Conservation (phyloP, 2,797 vertebrate genomes). For the Eupleurogrammus muticus region DNA sequence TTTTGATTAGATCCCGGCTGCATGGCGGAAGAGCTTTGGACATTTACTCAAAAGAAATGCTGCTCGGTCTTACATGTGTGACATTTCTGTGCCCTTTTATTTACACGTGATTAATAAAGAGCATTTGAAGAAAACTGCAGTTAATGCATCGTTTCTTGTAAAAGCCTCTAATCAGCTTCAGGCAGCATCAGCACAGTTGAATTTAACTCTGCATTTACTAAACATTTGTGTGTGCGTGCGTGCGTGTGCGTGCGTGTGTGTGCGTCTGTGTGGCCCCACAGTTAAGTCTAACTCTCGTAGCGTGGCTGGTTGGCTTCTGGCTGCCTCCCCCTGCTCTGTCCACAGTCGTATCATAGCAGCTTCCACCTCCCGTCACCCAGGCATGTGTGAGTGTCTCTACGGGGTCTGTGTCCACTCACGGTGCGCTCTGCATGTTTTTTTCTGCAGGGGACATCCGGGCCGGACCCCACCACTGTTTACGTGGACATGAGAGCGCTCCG, state of each 20-base stretch:
- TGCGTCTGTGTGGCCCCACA: constrained; percentile 34
- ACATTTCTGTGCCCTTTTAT: constrained; percentile 1
- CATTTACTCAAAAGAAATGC: constrained; percentile 29
- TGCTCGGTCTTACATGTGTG: background rate
- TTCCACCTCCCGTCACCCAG: constrained; percentile 54
- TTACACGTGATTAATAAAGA: background rate
- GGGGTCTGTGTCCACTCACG: background rate
- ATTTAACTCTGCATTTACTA: constrained; percentile 15
- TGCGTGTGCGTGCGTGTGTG: too few species aligned
- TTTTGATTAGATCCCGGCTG: constrained; percentile 24
- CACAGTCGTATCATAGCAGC: constrained; percentile 61
- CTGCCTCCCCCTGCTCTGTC: constrained; percentile 63
- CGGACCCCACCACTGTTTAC: constrained; percentile 96
- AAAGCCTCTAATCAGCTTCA: constrained; percentile 3
- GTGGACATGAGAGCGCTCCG: constrained; percentile 96
- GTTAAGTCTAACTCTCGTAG: constrained; percentile 59
- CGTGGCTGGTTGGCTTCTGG: constrained; percentile 75
- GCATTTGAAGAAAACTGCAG: background rate
- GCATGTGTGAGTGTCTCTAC: background rate
- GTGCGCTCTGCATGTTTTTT: constrained; percentile 30
- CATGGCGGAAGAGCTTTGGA: background rate
- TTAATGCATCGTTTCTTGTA: background rate
- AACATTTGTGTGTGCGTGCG: constrained; percentile 35
- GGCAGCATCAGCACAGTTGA: constrained; percentile 7
- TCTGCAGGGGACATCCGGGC: constrained; percentile 92